Evolutionary conservation across 2,888 invertebrate genomes (phyloP), one percentile per base, ranked within the genome.

Genomic region (Glyphotaelius pellucidus): DNA sequence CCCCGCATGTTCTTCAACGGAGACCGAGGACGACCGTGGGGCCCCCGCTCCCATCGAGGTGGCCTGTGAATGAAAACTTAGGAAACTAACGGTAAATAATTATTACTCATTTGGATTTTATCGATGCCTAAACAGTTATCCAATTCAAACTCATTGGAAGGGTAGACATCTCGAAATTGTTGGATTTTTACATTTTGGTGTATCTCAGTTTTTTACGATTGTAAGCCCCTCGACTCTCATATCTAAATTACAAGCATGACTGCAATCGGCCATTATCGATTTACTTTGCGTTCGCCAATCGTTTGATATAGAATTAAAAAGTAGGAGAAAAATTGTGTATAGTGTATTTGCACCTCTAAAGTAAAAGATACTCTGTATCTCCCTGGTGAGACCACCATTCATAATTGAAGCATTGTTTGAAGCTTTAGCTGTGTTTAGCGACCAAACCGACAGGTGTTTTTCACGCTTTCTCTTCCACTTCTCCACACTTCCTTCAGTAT

Each of bases 11-110:
- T 92, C 91, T 92, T 89, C 80, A 86, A 80, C 30, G 89, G 87
- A 30, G 88, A 90, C 14, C 38, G 81, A 30, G 80, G 91, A 42
- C 91, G 93, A 84, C 93, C 93, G 4, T 93, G 93, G 93, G 92
- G 92, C n/a, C 90, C 90, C 32, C 92, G 92, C 81, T 91, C 86
- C 9, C 92, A 85, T 35, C 90, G 93, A 83, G 92, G 90, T 14
- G 47, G 47, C 67, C 52, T 14, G 88, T 88, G 88, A 88, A 88
- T 19, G 14, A 15, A 88, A 32, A 15, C 47, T 42, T 35, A 15
- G 88, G 67, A 67, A 52, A 88, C 31, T 52, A n/a, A 88, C 31
- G 88, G 88, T 88, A 88, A 88, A 88, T n/a, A 67, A 67, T 67
- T 25, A 67, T 67, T 67, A 67, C 25, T 67, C 67, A 25, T 67